These are phyloP conservation scores for Artemia franciscana DNA, from an alignment of 1,140 invertebrate species.

Conservation along the genomic window DNA sequence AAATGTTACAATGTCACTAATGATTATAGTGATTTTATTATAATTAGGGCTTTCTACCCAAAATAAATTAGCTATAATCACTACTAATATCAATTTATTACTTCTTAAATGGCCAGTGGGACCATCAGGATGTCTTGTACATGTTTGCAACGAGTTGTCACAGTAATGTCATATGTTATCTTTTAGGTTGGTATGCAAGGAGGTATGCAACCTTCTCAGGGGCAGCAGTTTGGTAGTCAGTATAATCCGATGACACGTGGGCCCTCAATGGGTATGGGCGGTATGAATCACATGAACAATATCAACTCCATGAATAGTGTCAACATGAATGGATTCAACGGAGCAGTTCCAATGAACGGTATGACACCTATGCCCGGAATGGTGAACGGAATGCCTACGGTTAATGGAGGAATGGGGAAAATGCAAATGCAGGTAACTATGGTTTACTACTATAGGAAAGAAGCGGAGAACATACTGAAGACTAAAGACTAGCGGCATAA, in stretches of 20 bases:
- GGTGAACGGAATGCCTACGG: background rate
- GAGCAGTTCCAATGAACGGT: background rate
- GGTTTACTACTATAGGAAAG: too few relatives aligned
- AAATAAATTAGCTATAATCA: too few relatives aligned
- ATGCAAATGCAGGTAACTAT: background rate
- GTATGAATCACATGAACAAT: background rate
- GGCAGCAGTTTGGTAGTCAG: background rate
- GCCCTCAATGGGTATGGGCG: background rate
- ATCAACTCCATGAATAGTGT: background rate
- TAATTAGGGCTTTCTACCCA: too few relatives aligned
- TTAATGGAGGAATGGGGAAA: background rate
- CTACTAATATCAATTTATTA: too few relatives aligned
- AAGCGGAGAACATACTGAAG: too few relatives aligned
- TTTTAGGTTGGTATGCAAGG: background rate
- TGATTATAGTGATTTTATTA: too few relatives aligned
- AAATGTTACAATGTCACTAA: too few relatives aligned
- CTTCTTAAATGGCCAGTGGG: too few relatives aligned
- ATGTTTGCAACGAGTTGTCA: too few relatives aligned
- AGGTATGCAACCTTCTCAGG: background rate
- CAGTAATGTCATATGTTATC: too few relatives aligned
- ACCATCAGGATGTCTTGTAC: too few relatives aligned
- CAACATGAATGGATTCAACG: background rate
- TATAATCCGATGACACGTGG: background rate
- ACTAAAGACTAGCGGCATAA: too few relatives aligned
- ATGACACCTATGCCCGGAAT: background rate